Conservation (phyloP, 2,113 vertebrate species). For the Nanger granti region DNA sequence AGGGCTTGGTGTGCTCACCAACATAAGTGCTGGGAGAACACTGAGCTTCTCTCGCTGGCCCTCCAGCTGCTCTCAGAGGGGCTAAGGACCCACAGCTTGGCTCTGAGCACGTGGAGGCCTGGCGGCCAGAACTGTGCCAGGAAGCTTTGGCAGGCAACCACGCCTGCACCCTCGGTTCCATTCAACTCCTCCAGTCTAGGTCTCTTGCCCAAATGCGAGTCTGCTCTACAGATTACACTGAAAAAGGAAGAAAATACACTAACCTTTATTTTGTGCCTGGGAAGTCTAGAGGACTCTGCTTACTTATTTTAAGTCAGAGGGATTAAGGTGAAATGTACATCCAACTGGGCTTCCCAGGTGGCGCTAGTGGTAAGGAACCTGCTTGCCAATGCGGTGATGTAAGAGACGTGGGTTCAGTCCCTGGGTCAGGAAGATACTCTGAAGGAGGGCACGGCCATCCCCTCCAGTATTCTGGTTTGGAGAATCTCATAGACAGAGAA, state of each 20-base stretch:
- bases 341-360: neutral
- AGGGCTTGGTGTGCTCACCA: neutral
- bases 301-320: neutral
- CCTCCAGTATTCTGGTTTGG: neutral
- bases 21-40: neutral
- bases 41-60: neutral
- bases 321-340: neutral
- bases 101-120: neutral
- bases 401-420: neutral
- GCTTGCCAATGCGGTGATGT: neutral
- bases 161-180: neutral
- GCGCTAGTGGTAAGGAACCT: neutral
- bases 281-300: neutral
- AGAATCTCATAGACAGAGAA: neutral
- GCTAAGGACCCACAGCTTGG: neutral
- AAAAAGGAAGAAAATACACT: neutral
- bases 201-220: neutral
- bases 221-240: neutral
- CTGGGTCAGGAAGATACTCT: neutral
- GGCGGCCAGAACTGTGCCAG: neutral
- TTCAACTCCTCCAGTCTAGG: neutral
- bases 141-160: neutral
- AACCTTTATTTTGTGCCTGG: neutral
- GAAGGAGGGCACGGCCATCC: neutral
- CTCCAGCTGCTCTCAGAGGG: neutral